Conservation (phyloP, 2,888 invertebrate species). For the Agonopterix subpropinquella region DNA sequence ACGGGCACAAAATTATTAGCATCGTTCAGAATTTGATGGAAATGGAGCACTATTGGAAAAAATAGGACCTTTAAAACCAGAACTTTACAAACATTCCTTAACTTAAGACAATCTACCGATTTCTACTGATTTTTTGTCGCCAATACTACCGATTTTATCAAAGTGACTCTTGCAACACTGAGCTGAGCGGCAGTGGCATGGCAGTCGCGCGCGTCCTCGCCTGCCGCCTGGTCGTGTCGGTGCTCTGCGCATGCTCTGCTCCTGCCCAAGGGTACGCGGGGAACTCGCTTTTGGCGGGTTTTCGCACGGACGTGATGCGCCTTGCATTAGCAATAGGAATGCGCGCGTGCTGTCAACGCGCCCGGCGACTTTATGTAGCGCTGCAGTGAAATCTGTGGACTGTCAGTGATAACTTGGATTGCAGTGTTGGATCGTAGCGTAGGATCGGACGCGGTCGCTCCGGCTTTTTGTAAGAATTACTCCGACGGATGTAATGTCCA, state of each 20-base stretch:
- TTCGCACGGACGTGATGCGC: conserved; percentile 58
- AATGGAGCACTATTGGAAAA: too few relatives aligned
- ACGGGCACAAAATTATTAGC: too few relatives aligned
- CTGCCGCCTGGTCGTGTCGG: conserved; percentile 42
- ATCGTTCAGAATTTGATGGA: too few relatives aligned
- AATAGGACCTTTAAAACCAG: too few relatives aligned
- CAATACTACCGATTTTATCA: too few relatives aligned
- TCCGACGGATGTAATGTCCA: conserved; percentile 56
- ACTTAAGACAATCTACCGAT: too few relatives aligned
- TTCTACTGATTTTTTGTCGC: too few relatives aligned
- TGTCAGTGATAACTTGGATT: conserved; percentile 67
- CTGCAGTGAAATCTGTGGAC: conserved; percentile 59
- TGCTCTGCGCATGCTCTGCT: conserved; percentile 25
- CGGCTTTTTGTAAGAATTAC: conserved; percentile 58
- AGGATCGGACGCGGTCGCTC: conserved; percentile 48
- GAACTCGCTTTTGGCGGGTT: conserved; percentile 69
- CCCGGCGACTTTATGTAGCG: conserved; percentile 23
- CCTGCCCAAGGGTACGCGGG: conserved; percentile 38
- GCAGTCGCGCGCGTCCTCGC: conserved; percentile 64
- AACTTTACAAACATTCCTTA: too few relatives aligned
- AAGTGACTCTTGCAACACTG: too few relatives aligned
- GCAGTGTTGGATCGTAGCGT: conserved; percentile 69
- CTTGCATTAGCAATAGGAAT: conserved; percentile 55
- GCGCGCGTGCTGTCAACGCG: conserved; percentile 52
- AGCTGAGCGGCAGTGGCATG: conserved; percentile 11